phyloP scores from a whole-genome alignment of 2,113 vertebrate genomes.

The Plectropomus leopardus region DNA sequence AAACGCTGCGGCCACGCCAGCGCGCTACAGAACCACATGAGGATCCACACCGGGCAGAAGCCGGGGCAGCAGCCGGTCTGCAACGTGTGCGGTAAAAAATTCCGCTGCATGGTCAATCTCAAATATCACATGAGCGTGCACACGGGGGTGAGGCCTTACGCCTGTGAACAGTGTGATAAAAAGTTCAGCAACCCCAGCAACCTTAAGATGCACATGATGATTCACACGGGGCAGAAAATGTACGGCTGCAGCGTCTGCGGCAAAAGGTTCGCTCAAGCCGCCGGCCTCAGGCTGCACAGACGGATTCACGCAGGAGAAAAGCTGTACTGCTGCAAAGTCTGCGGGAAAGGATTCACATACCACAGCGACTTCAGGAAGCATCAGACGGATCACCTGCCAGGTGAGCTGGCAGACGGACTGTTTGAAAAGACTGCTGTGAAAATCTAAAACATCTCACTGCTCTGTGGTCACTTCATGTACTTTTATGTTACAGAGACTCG shows the following conservation, averaged over 20 bases:
- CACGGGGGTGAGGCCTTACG: constrained; percentile 79
- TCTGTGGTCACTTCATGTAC: not conserved
- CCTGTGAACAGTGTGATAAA: constrained; percentile 67
- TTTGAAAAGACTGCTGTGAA: not conserved
- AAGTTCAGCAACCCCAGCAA: constrained; percentile 73
- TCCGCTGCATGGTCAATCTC: constrained; percentile 80
- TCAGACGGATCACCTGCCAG: constrained; percentile 43
- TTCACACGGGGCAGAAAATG: constrained; percentile 57
- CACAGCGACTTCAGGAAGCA: constrained; percentile 56
- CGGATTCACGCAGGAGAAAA: constrained; percentile 64
- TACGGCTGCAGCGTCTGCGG: constrained; percentile 70
- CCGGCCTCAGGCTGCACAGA: constrained; percentile 68
- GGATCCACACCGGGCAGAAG: constrained; percentile 80
- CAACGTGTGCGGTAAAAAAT: constrained; percentile 79
- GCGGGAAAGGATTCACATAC: constrained; percentile 54
- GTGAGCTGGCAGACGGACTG: not conserved
- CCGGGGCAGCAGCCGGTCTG: constrained; percentile 77
- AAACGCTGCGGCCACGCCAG: constrained; percentile 85
- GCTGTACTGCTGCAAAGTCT: constrained; percentile 43
- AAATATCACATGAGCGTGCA: constrained; percentile 85
- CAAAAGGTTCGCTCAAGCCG: constrained; percentile 58
- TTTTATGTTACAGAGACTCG: too few relatives aligned
- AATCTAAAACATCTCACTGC: not conserved
- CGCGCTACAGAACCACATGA: constrained; percentile 84
- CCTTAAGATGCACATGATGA: constrained; percentile 51